These are phyloP conservation scores for Hippoglossus stenolepis DNA, from an alignment of 2,113 vertebrate species.

Conservation along the genomic window DNA sequence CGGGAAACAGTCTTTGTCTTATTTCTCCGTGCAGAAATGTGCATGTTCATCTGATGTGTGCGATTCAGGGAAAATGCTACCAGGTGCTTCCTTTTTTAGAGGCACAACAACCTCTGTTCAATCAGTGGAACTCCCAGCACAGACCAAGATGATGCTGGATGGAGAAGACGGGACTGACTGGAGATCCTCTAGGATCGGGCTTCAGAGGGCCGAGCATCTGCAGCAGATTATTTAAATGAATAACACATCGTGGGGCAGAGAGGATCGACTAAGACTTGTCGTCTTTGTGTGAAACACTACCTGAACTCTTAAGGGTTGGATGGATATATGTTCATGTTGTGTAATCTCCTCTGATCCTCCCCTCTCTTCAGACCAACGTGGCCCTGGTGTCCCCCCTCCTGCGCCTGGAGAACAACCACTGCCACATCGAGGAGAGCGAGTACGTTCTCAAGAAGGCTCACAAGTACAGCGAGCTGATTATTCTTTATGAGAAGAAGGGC, in stretches of 20 bases:
- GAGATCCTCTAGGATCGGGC: background rate
- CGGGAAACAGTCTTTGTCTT: background rate
- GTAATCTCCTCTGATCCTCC: background rate
- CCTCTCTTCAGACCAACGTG: conserved; percentile 89
- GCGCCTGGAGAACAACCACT: conserved; percentile 98
- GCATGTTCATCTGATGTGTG: background rate
- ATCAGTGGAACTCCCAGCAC: background rate
- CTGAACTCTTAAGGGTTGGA: background rate
- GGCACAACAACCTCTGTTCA: background rate
- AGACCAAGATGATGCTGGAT: background rate
- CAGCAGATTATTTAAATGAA: conserved; percentile 21
- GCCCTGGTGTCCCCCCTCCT: conserved; percentile 95
- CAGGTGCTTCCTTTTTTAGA: conserved; percentile 9
- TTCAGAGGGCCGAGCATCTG: background rate
- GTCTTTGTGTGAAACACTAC: background rate
- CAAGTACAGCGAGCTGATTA: conserved; percentile 98
- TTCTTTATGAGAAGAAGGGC: conserved; percentile 98
- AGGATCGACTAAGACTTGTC: background rate
- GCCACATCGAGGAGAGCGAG: conserved; percentile 98
- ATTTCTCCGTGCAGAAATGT: background rate
- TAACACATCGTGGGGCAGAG: conserved; percentile 4
- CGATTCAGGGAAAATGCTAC: background rate
- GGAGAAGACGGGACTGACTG: background rate
- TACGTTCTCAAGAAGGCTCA: conserved; percentile 97
- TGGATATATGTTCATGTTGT: background rate